phyloP scores from a whole-genome alignment of 1,140 invertebrate genomes.

The Pseudomyrmex pallidus region DNA sequence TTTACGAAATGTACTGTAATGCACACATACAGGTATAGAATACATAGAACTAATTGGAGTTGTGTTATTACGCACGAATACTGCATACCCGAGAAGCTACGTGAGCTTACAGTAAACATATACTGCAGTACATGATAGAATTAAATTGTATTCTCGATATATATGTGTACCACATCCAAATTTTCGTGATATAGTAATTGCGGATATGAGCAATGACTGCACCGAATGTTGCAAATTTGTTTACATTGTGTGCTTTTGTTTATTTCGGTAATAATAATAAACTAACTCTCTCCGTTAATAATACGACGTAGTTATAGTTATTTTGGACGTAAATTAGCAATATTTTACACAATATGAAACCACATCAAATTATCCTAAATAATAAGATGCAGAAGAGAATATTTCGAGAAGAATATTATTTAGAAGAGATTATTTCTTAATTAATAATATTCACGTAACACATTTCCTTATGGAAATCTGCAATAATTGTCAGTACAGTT shows the following conservation, averaged over 20 bases:
- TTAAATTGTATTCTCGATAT: constrained; percentile 25
- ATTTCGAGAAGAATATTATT: background rate
- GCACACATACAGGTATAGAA: background rate
- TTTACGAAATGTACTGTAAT: constrained; percentile 25
- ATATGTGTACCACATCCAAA: background rate
- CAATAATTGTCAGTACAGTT: constrained; percentile 33
- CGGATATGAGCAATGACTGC: constrained; percentile 5
- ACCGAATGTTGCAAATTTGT: constrained; percentile 5
- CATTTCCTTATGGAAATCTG: constrained; percentile 17
- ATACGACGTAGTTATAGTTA: constrained; percentile 28
- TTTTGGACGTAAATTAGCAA: constrained; percentile 18
- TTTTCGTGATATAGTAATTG: constrained; percentile 37
- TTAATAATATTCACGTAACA: constrained; percentile 44
- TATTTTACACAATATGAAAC: background rate
- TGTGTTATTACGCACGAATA: constrained; percentile 34
- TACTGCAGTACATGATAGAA: constrained; percentile 22
- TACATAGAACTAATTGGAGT: constrained; percentile 25
- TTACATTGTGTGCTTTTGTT: constrained; percentile 22
- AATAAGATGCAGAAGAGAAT: background rate
- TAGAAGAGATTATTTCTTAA: background rate
- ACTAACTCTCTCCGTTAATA: constrained; percentile 24
- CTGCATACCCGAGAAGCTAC: constrained; percentile 25
- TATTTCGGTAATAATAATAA: constrained; percentile 23
- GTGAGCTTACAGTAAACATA: constrained; percentile 46
- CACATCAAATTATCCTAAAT: constrained; percentile 13